Evolutionary conservation across 2,113 vertebrate genomes (phyloP), one percentile per base, ranked within the genome.

Genomic region (Chaetura pelagica): DNA sequence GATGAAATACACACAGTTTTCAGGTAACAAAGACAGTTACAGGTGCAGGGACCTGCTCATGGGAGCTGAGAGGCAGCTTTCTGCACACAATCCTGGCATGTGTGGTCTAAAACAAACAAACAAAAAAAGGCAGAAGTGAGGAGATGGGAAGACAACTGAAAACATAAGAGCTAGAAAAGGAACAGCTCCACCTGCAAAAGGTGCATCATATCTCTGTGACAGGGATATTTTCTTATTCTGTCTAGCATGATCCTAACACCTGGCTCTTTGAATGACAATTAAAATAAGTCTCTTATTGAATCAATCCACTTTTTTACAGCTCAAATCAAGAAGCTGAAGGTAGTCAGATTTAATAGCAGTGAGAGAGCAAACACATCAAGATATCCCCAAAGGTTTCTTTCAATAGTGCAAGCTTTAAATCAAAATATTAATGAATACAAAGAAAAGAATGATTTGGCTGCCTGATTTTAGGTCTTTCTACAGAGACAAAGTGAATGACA

Each of bases 401-500:
- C 52, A 80, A 34, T 49, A 89, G 67, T 1, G 2, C 64, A 87
- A 69, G 93, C 75, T 94, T 94, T 59, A 94, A 82, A 78, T 87
- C 84, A 94, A 80, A 94, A 63, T 52, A 78, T 78, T 93, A 93
- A 92, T n/a, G 24, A 90, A 76, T 10, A 66, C 0, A 0, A 85
- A 72, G 35, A 34, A 80, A 74, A 81, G 63, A 52, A 73, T 52
- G 35, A 75, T 81, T 83, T 84, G 72, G 30, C 74, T 86, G 91
- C 32, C 89, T 91, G 81, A 82, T 92, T 92, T 75, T 10, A 54
- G 80, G 73, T 48, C 90, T 84, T 81, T 91, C 88, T 51, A 79
- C 84, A 78, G 78, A 85, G 77, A 69, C 51, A 32, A 21, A 4
- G 52, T 69, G 81, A 94, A 52, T 72, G 79, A 91, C 84, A 94